Percentiles rank a stretch among this genome's conserved stretches.
These are phyloP conservation scores for Helobdella robusta DNA, from an alignment of 2,888 invertebrate genomes.

Conservation along the genomic window DNA sequence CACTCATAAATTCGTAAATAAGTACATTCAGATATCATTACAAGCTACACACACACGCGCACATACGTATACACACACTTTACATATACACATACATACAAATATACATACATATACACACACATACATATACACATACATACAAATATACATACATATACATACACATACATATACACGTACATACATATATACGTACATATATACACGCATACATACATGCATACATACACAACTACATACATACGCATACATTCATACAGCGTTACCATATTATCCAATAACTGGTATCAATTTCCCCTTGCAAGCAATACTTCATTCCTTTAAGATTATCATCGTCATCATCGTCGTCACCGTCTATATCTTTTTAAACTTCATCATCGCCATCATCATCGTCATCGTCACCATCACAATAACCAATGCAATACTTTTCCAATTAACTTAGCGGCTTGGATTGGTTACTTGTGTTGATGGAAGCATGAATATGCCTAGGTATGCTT, in stretches of 20 bases:
- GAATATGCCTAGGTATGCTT: neutral
- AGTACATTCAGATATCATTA: neutral
- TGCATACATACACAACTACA: slow-evolving; percentile 16
- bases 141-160: slow-evolving; percentile 15
- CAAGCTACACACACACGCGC: neutral
- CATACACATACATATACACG: slow-evolving; percentile 19
- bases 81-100: slow-evolving; percentile 9
- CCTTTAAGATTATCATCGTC: too few relatives aligned
- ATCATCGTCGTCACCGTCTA: too few relatives aligned
- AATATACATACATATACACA: slow-evolving; percentile 1
- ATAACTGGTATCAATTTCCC: neutral
- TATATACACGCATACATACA: slow-evolving; percentile 17
- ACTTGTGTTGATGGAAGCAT: neutral
- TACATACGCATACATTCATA: slow-evolving; percentile 21
- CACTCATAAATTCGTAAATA: too few relatives aligned
- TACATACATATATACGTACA: slow-evolving; percentile 21
- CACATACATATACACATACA: slow-evolving; percentile 14
- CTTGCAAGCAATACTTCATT: neutral
- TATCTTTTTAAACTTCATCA: too few relatives aligned
- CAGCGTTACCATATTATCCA: slow-evolving; percentile 15
- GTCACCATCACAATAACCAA: slow-evolving; percentile 14
- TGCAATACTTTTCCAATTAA: neutral
- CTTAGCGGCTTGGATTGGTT: too few relatives aligned
- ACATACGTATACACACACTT: neutral
- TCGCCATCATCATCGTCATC: slow-evolving; percentile 2